Percentiles rank a stretch among this genome's conserved stretches.
These are phyloP conservation scores for Pristiophorus japonicus DNA, from an alignment of 2,113 vertebrate genomes.

Conservation along the genomic window DNA sequence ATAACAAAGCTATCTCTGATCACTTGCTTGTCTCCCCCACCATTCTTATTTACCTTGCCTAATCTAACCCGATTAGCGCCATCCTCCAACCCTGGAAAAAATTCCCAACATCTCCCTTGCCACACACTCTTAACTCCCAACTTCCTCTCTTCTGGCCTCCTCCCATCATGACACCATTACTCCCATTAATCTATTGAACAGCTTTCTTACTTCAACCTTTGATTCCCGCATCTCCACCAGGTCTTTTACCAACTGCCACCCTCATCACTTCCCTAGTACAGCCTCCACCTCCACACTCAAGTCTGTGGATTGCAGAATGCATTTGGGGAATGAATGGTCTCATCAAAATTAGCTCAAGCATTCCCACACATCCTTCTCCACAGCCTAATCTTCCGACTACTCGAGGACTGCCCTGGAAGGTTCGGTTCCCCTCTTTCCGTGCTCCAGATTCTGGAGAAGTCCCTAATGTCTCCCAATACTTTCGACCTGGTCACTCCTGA, in stretches of 20 bases:
- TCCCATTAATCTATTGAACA: not conserved
- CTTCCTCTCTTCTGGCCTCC: not conserved
- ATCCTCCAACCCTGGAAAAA: not conserved
- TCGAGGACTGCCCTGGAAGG: not conserved
- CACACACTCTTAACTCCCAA: not conserved
- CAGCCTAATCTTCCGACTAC: not conserved
- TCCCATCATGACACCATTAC: not conserved
- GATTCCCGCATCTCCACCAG: not conserved
- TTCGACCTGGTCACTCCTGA: not conserved
- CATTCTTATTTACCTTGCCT: not conserved
- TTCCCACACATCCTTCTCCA: not conserved
- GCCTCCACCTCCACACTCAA: not conserved
- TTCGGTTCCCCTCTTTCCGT: not conserved
- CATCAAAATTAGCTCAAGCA: not conserved
- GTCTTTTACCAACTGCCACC: not conserved
- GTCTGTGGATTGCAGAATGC: not conserved
- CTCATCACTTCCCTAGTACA: not conserved
- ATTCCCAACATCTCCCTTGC: not conserved
- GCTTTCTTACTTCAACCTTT: not conserved
- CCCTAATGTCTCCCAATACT: not conserved
- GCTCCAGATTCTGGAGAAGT: not conserved
- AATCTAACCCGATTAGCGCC: not conserved
- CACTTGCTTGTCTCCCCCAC: not conserved
- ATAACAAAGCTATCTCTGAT: not conserved
- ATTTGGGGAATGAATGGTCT: not conserved